Evolutionary conservation across 2,888 invertebrate genomes (phyloP), one percentile per base, ranked within the genome.

Genomic region (Polietes domitor): DNA sequence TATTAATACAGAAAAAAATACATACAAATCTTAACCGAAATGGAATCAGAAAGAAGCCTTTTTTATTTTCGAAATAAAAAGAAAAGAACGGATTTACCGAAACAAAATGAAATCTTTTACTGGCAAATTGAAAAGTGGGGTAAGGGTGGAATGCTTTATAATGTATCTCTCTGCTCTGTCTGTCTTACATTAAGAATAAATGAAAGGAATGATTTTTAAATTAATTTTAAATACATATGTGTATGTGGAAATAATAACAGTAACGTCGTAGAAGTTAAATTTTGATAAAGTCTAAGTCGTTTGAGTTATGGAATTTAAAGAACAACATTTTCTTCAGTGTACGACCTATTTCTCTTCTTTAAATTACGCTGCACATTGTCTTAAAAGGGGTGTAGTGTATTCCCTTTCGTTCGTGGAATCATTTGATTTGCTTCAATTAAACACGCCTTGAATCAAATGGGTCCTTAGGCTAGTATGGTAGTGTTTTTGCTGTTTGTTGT

Each of bases 381-480:
- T 71, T 75, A 73, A 61, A 70, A 70, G 37, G 71, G 43, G n/a
- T 74, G 37, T 9, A n/a, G 37, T 77, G 53, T 80, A 5, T 63
- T 73, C 41, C 37, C 1, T 55, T 63, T 77, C 41, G 71, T 77
- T 77, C 26, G 21, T 73, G 76, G 58, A 79, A 61, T 77, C 81
- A 79, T 61, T 72, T 73, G n/a, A 53, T 63, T n/a, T 72, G 37
- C 37, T 21, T 53, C 53, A 26, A 43, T 50, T 24, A 19, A 32
- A 61, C 77, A 41, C 12, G 41, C 32, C 55, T 37, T 21, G 28
- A 21, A 61, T 78, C 75, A 78, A 81, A 79, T 84, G 61, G 79
- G 79, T 79, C 81, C 84, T 76, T 74, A 81, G 84, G 84, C 84
- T 84, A 84, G 84, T 84, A 76, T 84, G 81, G 84, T 82, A 86